A percentile compares a stretch with the other conserved stretches of the same genome.
phyloP scores from a whole-genome alignment of 2,113 vertebrate genomes.

The Odontophorus gujanensis region DNA sequence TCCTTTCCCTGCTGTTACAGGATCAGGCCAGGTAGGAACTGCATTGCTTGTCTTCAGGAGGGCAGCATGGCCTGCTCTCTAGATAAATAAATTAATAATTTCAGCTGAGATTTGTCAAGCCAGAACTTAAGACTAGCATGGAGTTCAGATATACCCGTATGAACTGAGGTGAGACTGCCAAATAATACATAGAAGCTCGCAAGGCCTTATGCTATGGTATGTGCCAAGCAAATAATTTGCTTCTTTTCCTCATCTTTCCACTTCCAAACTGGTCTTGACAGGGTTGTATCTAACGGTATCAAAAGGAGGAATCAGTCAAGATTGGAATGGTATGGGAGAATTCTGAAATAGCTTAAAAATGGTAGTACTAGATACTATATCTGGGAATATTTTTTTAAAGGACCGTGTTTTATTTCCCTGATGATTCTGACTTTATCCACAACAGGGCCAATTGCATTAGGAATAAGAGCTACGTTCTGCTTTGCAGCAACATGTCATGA shows the following conservation, averaged over 20 bases:
- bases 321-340: background rate
- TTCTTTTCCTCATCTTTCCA: background rate
- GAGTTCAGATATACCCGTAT: background rate
- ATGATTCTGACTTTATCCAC: background rate
- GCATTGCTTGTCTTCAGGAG: background rate
- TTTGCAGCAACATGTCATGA: background rate
- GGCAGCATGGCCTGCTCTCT: background rate
- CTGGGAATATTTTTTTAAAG: background rate
- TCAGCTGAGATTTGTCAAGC: background rate
- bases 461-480: background rate
- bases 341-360: background rate
- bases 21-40: background rate
- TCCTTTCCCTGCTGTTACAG: background rate
- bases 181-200: background rate
- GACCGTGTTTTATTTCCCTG: background rate
- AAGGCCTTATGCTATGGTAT: fast-evolving
- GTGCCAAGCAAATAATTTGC: background rate
- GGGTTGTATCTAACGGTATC: background rate
- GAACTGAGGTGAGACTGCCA: background rate
- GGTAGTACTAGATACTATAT: background rate
- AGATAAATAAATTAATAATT: background rate
- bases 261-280: background rate
- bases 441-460: background rate
- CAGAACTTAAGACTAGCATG: background rate
- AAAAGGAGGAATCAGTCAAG: background rate